Conservation (phyloP, 2,113 vertebrate species). For the Seriola aureovittata region DNA sequence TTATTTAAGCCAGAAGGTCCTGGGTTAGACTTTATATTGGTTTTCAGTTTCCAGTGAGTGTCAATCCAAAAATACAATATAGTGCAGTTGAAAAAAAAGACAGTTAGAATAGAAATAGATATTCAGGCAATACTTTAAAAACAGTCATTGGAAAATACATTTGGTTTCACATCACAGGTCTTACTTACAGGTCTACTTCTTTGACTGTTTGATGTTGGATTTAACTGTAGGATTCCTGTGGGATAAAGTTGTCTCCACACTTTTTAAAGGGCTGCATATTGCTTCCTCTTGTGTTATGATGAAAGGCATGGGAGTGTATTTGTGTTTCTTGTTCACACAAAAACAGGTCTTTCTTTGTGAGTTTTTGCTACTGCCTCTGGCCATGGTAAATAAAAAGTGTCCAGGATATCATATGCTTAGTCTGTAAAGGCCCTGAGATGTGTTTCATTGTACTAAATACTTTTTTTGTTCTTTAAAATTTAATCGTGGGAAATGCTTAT, state of each 20-base stretch:
- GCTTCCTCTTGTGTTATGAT: background rate
- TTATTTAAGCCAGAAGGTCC: background rate
- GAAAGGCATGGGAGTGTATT: background rate
- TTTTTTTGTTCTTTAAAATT: background rate
- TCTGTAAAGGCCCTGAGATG: background rate
- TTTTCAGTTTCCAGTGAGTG: background rate
- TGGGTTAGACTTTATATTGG: background rate
- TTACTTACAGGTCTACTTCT: background rate
- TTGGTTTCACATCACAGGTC: no score
- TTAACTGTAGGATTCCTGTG: no score
- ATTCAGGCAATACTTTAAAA: background rate
- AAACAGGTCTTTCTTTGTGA: conserved; percentile 2
- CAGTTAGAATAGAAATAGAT: no score
- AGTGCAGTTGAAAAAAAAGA: no score
- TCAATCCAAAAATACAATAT: no score
- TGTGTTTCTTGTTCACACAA: conserved; percentile 15
- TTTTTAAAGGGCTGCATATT: background rate
- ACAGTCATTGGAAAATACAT: no score
- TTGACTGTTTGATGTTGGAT: background rate
- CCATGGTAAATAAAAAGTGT: background rate
- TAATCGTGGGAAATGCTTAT: background rate
- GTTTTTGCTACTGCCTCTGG: conserved; percentile 2
- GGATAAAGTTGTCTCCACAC: background rate
- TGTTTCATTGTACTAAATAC: background rate
- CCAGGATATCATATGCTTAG: background rate